Evolutionary conservation across 1,140 invertebrate species (phyloP), one percentile per base, ranked within the genome.

Genomic region (Camponotus pennsylvanicus): DNA sequence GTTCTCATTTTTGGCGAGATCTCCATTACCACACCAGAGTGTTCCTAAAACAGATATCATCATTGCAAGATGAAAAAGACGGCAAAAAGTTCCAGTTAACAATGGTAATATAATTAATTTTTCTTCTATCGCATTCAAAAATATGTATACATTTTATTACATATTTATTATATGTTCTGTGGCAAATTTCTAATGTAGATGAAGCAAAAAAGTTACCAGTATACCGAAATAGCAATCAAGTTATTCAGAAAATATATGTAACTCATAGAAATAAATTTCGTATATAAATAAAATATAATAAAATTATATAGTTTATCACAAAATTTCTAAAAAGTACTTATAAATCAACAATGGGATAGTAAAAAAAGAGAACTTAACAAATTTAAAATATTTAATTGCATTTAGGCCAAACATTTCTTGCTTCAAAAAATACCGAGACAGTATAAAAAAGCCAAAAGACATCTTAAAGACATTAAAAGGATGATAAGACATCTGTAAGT

Each of bases 11-110:
- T 92, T 77, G 0, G 96, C 95, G 1, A 92, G 89, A 70, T 96
- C 95, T 3, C 96, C 96, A 27, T 91, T 92, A 0, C 96, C 96
- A 86, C 96, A 97, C 96, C 96, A 96, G 57, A 94, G 93, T 7
- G 96, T 96, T 40, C 96, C 96, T 95, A 85, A 57, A 11, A 15
- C 37, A 42, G 7, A 9, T 27, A 79, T 69, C 0, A 61, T 79
- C 52, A 18, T 32, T 21, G 27, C 0, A 32, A 3, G 8, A 70
- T 32, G 42, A 64, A 73, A 15, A 15, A 82, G 59, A 70, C 0
- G 4, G 32, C 6, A 18, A 21, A 37, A 7, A 45, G 2, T 9
- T 13, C 9, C 3, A 82, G 2, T 67, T 34, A 79, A 37, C n/a
- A 77, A 75, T 21, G 27, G 55, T 37, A 34, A 73, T 4, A 57